Conservation (phyloP, 1,140 invertebrate species). For the Ephestia elutella region DNA sequence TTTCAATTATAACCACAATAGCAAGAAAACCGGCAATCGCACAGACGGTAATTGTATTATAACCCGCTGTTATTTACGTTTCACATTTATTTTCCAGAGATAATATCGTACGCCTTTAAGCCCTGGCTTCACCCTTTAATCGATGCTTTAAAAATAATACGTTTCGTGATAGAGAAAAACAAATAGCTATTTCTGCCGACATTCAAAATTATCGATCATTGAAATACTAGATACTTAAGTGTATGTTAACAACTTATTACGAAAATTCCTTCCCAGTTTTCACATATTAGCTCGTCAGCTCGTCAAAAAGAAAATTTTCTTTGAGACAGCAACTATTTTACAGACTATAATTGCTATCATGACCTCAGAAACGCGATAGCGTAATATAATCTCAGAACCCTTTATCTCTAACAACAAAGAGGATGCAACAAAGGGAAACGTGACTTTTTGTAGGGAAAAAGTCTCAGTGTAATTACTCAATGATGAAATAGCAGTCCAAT, state of each 20-base stretch:
- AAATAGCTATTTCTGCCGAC: neutral
- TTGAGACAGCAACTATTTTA: neutral
- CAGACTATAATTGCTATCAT: neutral
- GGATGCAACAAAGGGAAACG: neutral
- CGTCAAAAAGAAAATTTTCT: neutral
- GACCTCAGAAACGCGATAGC: neutral
- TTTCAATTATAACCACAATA: too few species aligned
- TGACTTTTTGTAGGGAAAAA: slow-evolving; percentile 1
- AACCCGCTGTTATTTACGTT: neutral
- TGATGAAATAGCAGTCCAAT: neutral
- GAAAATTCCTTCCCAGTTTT: too few species aligned
- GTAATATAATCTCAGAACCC: slow-evolving; percentile 1
- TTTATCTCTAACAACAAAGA: slow-evolving; percentile 1
- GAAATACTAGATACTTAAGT: too few species aligned
- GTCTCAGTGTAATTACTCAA: neutral
- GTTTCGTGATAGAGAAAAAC: neutral
- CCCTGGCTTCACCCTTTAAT: neutral
- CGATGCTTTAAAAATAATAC: neutral
- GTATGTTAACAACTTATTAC: too few species aligned
- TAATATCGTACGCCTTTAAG: neutral
- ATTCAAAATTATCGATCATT: neutral
- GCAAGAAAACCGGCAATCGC: neutral
- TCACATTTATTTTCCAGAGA: neutral
- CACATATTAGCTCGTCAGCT: too few species aligned
- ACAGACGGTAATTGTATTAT: neutral